These are phyloP conservation scores for Tragelaphus buxtoni DNA, from an alignment of 2,113 vertebrate genomes.

Conservation along the genomic window DNA sequence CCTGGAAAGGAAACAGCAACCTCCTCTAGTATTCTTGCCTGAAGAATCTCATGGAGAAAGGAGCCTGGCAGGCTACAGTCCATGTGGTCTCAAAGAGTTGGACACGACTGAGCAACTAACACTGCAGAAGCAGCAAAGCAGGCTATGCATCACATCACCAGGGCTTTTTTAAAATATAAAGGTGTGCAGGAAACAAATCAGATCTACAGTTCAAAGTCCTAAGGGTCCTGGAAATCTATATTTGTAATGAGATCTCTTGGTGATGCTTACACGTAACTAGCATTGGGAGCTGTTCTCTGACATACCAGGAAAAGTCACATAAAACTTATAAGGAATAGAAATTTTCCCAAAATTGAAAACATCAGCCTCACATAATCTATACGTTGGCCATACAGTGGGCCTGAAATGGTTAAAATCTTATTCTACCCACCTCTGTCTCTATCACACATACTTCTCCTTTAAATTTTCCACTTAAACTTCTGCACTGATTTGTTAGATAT, in stretches of 20 bases:
- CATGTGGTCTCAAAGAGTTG: neutral
- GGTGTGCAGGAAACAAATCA: neutral
- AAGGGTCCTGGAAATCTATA: neutral
- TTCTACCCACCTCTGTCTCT: neutral
- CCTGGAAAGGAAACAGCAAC: neutral
- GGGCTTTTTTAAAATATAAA: neutral
- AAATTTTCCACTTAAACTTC: conserved; percentile 10
- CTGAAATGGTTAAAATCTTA: neutral
- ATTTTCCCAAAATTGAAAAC: neutral
- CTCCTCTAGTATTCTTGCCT: neutral
- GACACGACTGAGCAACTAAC: neutral
- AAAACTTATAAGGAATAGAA: neutral
- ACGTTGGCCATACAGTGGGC: accelerated
- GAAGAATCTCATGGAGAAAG: neutral
- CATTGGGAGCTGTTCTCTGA: neutral
- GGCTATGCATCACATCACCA: neutral
- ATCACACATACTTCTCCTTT: neutral
- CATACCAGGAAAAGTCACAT: neutral
- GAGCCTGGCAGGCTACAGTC: neutral
- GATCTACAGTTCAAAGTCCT: neutral
- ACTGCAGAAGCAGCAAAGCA: neutral
- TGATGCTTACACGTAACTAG: neutral
- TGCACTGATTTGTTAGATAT: conserved; percentile 15
- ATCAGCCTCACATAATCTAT: neutral
- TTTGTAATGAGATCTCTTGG: neutral